Base-by-base conservation (phyloP, 2,888 invertebrate species). In the Clanis bilineata region DNA sequence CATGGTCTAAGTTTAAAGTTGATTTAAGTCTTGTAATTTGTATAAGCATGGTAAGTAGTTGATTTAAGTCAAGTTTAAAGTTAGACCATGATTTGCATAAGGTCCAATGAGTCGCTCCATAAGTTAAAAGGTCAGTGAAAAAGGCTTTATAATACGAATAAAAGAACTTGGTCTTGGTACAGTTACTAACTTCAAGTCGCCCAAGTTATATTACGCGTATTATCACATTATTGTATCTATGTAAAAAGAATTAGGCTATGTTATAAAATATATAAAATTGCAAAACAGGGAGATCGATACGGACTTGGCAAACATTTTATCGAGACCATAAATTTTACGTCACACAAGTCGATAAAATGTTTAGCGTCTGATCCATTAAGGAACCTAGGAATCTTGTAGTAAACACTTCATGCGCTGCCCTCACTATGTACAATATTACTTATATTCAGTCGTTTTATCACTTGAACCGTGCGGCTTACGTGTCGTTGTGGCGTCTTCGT, bases 401-500 rank as follows among this genome's bases (percentile, higher is more conserved):
- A 41, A 23, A 59, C 45, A 22, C 36, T 22, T 22, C 59, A 15
- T 7, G 43, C 59, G 54, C 56, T 25, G 55, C 56, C 55, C 23
- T 54, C 54, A 36, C 54, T 43, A 81, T 77, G 77, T 83, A 83
- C 82, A 85, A 81, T 81, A 83, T 83, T 88, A 82, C 76, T 78
- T 51, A 86, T 89, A 90, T 81, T 92, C 91, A 92, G 91, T 92
- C 91, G 89, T 88, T 83, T 88, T 90, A 89, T 90, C 90, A 90
- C 90, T 89, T 86, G 83, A 88, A 85, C 83, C 87, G 87, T 84
- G 80, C 81, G 83, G 83, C 83, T 86, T 85, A 89, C 74, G 86
- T 82, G 73, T 91, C 89, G 77, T 78, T 80, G 64, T 82, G 86
- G 70, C 91, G 89, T 72, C 91, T 88, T 79, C 93, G 95, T 95